Percentiles rank a stretch among this genome's conserved stretches.
phyloP scores from a whole-genome alignment of 2,888 invertebrate species.

The Oligia fasciuncula region DNA sequence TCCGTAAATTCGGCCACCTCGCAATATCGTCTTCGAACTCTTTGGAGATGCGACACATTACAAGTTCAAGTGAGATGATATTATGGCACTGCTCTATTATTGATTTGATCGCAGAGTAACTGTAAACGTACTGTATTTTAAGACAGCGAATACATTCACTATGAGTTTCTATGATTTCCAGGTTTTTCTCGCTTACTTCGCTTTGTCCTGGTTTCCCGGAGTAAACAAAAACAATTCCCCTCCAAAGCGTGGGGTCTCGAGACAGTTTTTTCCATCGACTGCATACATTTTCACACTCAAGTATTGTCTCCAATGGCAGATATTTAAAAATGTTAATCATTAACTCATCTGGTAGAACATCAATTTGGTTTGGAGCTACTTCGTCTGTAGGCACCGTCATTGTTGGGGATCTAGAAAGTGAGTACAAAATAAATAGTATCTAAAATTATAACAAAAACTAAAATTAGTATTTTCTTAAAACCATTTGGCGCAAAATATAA shows the following conservation, averaged over 20 bases:
- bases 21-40: conserved; percentile 79
- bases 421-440: conserved; percentile 4
- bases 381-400: conserved; percentile 67
- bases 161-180: conserved; percentile 79
- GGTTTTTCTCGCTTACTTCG: conserved; percentile 77
- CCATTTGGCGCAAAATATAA: not conserved
- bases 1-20: conserved; percentile 80
- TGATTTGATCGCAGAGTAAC: conserved; percentile 77
- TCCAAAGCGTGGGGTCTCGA: conserved; percentile 80
- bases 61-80: conserved; percentile 81
- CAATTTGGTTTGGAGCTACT: conserved; percentile 62
- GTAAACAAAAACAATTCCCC: conserved; percentile 76
- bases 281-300: conserved; percentile 82
- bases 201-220: conserved; percentile 82
- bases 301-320: conserved; percentile 78
- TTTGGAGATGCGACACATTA: conserved; percentile 84
- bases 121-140: conserved; percentile 83
- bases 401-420: conserved; percentile 29
- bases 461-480: not conserved
- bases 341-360: conserved; percentile 83
- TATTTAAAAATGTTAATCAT: conserved; percentile 81
- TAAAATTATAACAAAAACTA: not conserved
- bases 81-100: conserved; percentile 80
- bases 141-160: conserved; percentile 77
- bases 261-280: conserved; percentile 81